Conservation (phyloP, 2,888 invertebrate species). For the Trachelus stipa region DNA sequence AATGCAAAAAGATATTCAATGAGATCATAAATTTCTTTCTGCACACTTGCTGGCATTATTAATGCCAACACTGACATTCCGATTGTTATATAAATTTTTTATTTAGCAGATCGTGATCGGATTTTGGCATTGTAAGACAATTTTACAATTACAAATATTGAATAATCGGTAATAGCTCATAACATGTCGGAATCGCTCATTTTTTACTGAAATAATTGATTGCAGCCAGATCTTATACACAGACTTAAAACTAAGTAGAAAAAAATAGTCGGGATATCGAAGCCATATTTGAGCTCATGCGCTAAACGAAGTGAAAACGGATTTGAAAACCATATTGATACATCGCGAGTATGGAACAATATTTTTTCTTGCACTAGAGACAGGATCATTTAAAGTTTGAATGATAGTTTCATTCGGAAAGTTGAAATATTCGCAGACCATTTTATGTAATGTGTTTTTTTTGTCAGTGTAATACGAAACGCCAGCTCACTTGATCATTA, state of each 20-base stretch:
- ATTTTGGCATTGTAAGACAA: conserved; percentile 24
- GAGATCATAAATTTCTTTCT: neutral
- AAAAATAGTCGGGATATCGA: conserved; percentile 40
- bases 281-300: conserved; percentile 22
- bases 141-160: conserved; percentile 29
- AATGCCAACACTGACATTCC: neutral
- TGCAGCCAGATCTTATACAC: conserved; percentile 31
- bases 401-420: too few relatives aligned
- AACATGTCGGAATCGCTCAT: conserved; percentile 16
- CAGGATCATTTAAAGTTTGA: too few relatives aligned
- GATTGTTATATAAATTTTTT: conserved; percentile 20
- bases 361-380: neutral
- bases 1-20: neutral
- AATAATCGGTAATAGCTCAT: conserved; percentile 16
- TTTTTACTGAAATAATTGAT: conserved; percentile 32
- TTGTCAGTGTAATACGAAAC: neutral
- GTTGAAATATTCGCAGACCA: too few relatives aligned
- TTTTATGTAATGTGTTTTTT: neutral
- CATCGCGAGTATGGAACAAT: neutral
- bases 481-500: neutral
- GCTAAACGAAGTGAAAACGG: conserved; percentile 1
- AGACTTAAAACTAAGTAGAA: conserved; percentile 45
- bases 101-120: conserved; percentile 23
- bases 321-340: neutral
- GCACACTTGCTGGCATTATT: neutral